Evolutionary conservation across 2,797 vertebrate genomes (phyloP), one percentile per base, ranked within the genome.

Genomic region (Naso thynnoides): DNA sequence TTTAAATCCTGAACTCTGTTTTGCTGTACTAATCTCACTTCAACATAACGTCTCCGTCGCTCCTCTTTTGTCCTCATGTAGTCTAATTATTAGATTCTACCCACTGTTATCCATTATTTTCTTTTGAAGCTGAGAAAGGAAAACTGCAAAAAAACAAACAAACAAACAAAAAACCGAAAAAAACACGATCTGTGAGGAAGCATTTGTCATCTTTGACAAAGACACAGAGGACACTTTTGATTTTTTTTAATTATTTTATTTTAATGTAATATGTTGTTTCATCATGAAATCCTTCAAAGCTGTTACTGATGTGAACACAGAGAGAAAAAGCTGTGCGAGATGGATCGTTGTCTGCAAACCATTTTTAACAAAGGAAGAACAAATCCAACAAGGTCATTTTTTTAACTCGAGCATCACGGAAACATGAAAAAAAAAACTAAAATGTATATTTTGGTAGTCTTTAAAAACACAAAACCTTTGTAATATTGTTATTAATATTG

Each of bases 361-460:
- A 68, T 88, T 90, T 91, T 88, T 88, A 90, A 89, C 84, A 79
- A 87, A 91, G 86, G 82, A 91, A 80, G 92, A 93, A 95, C 95
- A 97, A 96, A 93, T 74, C 78, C 81, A 78, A 81, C 86, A 73
- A 88, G 85, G 70, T 86, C 83, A 76, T 68, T 90, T 93, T 63
- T 84, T 89, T 88, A 79, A 79, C 82, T 87, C 64, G 82, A 90
- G 78, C 86, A 75, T 90, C 87, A 89, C 61, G 67, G 76, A 91
- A 91, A 90, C 84, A 88, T 70, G 70, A 54, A 64, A 78, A 83
- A 77, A 80, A 77, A 81, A 68, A 84, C 94, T 96, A 95, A 95
- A 96, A 95, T 95, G 95, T 96, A 96, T 97, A 97, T 95, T 97
- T 97, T 97, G 96, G 95, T 97, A 96, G 96, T 94, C 96, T 96